Base-by-base conservation (phyloP, 2,888 invertebrate genomes). In the Crepidodera aurea region DNA sequence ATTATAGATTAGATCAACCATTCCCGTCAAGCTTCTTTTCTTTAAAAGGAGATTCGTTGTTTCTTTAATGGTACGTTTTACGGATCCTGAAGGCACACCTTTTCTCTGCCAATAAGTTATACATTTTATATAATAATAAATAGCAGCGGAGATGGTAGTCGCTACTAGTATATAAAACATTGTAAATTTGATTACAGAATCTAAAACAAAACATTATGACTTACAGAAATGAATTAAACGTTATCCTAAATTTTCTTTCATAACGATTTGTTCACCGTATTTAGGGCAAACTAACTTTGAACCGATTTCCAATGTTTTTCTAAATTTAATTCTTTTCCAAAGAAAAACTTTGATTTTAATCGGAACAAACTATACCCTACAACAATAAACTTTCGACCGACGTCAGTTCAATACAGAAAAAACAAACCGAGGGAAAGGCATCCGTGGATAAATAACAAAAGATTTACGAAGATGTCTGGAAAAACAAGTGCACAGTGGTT, bases 381-480 rank as follows among this genome's bases (percentile, higher is more conserved):
- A 56, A 61, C 51, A 56, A 56, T 61, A 61, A 61, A 61, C 42
- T 61, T 61, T 61, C 56, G 10, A 55, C 37, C 37, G 61, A 56
- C 34, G 61, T 55, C 34, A 40, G 56, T 34, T 32, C 32, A 18
- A 18, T 25, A 19, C 10, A 56, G 51, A 50, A 61, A 61, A 61
- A 61, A 61, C 61, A 56, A 56, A 42, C 61, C 37, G 16, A 44
- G 51, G 34, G 68, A 70, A 71, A 69, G 69, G 70, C 67, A 70
- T 67, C 60, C 65, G 59, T 66, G 71, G 71, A 72, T 72, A 73
- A 71, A 72, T 72, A 73, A 71, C 71, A 63, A 68, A 62, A 69
- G 72, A 72, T 73, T 72, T 72, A 73, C 69, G 64, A 64, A 66
- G 66, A 71, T 66, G 69, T 70, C 72, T 64, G 65, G 56, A 61